Base-by-base conservation (phyloP, 2,888 invertebrate species). In the Prosapia bicincta region DNA sequence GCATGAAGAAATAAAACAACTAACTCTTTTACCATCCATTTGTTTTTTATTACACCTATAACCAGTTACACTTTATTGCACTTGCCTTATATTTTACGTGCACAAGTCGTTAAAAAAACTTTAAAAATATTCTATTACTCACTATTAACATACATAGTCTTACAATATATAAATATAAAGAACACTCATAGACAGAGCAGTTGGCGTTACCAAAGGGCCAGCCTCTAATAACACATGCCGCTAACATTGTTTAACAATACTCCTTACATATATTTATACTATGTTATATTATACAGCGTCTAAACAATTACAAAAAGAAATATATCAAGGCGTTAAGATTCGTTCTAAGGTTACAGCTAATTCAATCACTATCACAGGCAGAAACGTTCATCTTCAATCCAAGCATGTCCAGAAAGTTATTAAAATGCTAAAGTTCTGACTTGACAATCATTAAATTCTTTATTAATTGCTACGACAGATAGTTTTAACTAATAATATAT, bases 101-200 rank as follows among this genome's bases (percentile, higher is more conserved):
- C 78, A 77, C 77, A 67, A 76, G 38, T 77, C 32, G 66, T 74
- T 75, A 75, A 68, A 72, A 75, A 78, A 77, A 79, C 66, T 79
- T 79, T 79, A 79, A 79, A 79, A 79, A 79, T 79, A 79, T 79
- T 77, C 72, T 78, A 77, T 78, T 79, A 79, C 70, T 70, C 74
- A 73, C 78, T 79, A 79, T 77, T 20, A 69, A 69, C 70, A 70
- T 72, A 75, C 68, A 69, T 76, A 66, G 65, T 54, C 2, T n/a
- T 54, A 67, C 75, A 71, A 54, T 77, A 77, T 75, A 69, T 77
- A 73, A 76, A 76, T 78, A 77, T 77, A 66, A 76, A 75, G 78
- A 78, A 66, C 66, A 75, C 75, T 54, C 54, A 54, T 10, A 15
- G n/a, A 54, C 3, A n/a, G 54, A 54, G 75, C 78, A 78, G 77